Base-by-base conservation (phyloP, 35 echinoderm and acorn worm genomes). In the Amphiura filiformis region DNA sequence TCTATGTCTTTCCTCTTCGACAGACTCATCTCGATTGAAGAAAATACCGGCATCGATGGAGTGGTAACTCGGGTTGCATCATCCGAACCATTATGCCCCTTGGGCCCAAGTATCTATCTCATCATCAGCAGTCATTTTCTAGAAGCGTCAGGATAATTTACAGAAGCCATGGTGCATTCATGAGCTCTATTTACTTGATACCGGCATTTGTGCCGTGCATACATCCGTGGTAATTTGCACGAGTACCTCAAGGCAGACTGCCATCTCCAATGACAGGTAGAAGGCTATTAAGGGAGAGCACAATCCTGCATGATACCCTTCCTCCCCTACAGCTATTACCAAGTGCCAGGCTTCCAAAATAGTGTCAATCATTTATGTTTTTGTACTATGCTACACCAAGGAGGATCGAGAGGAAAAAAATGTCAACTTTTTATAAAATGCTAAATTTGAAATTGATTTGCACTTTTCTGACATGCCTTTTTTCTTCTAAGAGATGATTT, bases 31-130 rank as follows among this genome's bases (percentile, higher is more conserved):
- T 70, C 28, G 15, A 70, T 52, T 70, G 61, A 70, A 70, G 61
- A 70, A 70, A 70, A 70, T 23, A 70, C 61, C n/a, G n/a, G n/a
- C n/a, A n/a, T n/a, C 61, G 61, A 15, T 23, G 28, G 61, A 70
- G 61, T 70, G 61, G 61, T 70, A 70, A 70, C 61, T 70, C 61
- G 26, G 61, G 61, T 70, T 70, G 61, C 61, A 30, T 70, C 61
- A 70, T 70, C 2, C 61, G 26, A 70, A 23, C 61, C 61, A 70
- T 13, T 23, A 13, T n/a, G 61, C 61, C 61, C 61, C 15, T 13
- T 70, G 61, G 61, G 17, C 61, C 61, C 61, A 70, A 3, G 61
- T 70, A 70, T 70, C 61, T 70, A 11, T 11, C 15, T 70, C 61
- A 18, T 18, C 20, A 7, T 11, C 28, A 5, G 26, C 17, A 18